These are phyloP conservation scores for Gandaritis pyraliata DNA, from an alignment of 2,888 invertebrate genomes.

Conservation along the genomic window DNA sequence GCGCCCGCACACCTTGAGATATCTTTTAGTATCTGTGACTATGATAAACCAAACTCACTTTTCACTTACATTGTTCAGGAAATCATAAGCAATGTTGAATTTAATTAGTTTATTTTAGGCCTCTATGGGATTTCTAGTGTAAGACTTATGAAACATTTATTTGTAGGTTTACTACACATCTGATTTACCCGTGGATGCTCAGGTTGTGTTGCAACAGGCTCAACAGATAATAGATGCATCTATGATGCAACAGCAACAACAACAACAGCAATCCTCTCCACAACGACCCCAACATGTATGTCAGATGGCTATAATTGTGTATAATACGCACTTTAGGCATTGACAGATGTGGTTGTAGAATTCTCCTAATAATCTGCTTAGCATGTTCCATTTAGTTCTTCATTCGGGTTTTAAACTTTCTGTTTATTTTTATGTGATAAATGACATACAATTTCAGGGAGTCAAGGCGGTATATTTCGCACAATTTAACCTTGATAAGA, in stretches of 20 bases:
- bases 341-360: slow-evolving; percentile 55
- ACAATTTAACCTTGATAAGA: slow-evolving; percentile 4
- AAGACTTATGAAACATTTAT: slow-evolving; percentile 62
- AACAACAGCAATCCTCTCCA: slow-evolving; percentile 57
- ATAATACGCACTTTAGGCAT: slow-evolving; percentile 55
- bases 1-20: too few species aligned
- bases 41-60: background rate
- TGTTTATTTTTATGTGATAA: slow-evolving; percentile 16
- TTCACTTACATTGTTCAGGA: slow-evolving; percentile 11
- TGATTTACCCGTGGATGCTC: slow-evolving; percentile 82
- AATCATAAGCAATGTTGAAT: slow-evolving; percentile 9
- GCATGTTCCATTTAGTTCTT: slow-evolving; percentile 61
- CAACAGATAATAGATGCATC: slow-evolving; percentile 84
- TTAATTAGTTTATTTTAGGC: slow-evolving; percentile 2
- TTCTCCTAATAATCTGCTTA: slow-evolving; percentile 59
- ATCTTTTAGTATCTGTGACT: background rate
- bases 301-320: slow-evolving; percentile 61
- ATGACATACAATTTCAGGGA: slow-evolving; percentile 3
- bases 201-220: slow-evolving; percentile 83
- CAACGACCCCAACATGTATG: slow-evolving; percentile 84
- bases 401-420: slow-evolving; percentile 39
- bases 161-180: slow-evolving; percentile 85
- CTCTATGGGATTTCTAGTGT: slow-evolving; percentile 32
- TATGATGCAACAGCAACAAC: slow-evolving; percentile 77
- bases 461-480: slow-evolving; percentile 7